Evolutionary conservation across 2,797 vertebrate genomes (phyloP).

Genomic region (Apogon talboti): DNA sequence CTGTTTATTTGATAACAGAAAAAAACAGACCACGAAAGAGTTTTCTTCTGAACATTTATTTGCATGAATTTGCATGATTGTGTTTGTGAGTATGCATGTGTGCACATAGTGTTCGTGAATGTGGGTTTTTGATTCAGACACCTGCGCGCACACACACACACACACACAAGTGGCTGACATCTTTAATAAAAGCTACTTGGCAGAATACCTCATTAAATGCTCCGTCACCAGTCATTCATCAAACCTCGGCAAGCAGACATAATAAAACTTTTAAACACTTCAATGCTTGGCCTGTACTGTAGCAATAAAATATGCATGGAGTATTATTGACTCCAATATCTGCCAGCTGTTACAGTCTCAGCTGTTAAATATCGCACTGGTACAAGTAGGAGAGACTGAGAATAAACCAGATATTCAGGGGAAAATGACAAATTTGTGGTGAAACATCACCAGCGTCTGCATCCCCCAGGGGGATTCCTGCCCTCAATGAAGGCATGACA

Average conservation of each 20-base stretch:
- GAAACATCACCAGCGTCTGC: neutral
- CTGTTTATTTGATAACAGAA: constrained; percentile 17
- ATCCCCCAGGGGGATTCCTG: constrained; percentile 5
- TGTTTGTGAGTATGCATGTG: neutral
- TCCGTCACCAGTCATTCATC: constrained; percentile 67
- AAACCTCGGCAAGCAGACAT: constrained; percentile 44
- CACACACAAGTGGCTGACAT: constrained; percentile 14
- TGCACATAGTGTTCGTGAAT: neutral
- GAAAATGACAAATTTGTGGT: constrained; percentile 6
- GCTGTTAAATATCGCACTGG: neutral
- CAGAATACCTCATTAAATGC: constrained; percentile 56
- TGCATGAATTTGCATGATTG: constrained; percentile 30
- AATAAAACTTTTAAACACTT: constrained; percentile 59
- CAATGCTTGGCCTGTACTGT: constrained; percentile 7
- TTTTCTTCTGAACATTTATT: constrained; percentile 10
- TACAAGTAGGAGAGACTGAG: neutral
- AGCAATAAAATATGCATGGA: constrained; percentile 63
- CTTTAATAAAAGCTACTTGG: constrained; percentile 42
- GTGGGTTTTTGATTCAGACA: constrained; percentile 14
- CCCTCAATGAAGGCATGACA: constrained; percentile 8
- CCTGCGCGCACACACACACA: constrained; percentile 1
- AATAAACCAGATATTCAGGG: constrained; percentile 4
- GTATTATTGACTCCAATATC: constrained; percentile 50
- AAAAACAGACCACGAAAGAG: neutral
- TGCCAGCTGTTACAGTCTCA: constrained; percentile 33